Evolutionary conservation across 2,797 vertebrate species (phyloP).

Genomic region (Apodemus agrarius): DNA sequence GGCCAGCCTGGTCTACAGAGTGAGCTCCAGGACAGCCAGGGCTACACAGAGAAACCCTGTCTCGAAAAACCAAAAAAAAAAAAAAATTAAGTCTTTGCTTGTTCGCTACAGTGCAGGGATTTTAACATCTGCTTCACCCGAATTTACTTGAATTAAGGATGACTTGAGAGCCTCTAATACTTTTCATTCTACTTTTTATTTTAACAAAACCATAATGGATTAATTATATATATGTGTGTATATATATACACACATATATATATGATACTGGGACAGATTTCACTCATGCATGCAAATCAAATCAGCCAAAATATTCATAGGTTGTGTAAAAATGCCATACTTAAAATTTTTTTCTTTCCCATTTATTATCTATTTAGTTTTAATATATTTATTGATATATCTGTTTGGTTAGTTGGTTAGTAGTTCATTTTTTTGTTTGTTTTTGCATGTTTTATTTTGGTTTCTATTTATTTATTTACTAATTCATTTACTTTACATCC

Average conservation of each 20-base stretch:
- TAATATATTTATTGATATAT: background rate
- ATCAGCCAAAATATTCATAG: background rate
- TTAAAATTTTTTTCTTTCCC: background rate
- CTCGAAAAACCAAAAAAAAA: too few species aligned
- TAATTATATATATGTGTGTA: background rate
- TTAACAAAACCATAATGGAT: background rate
- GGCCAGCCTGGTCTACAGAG: too few species aligned
- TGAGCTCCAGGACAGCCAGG: too few species aligned
- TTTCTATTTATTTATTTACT: background rate
- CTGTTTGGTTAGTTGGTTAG: background rate
- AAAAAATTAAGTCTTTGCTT: background rate
- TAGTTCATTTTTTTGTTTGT: background rate
- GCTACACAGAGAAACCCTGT: too few species aligned
- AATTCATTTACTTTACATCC: background rate
- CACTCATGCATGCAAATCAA: background rate
- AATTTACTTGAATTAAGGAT: background rate
- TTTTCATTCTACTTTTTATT: background rate
- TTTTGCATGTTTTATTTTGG: background rate
- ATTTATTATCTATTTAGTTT: background rate
- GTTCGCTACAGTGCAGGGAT: background rate
- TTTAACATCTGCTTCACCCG: background rate
- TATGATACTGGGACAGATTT: background rate
- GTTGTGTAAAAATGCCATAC: background rate
- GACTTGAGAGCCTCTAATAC: background rate
- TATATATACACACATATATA: background rate